These are phyloP conservation scores for human DNA, from an alignment of 2,113 vertebrate genomes.

Conservation along the genomic window GRCh38 chr5:17373001-17373500, in stretches of 20 bases:
- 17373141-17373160: too few species aligned
- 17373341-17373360: neutral
- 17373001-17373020: too few species aligned
- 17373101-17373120: too few species aligned
- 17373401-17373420: neutral
- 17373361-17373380: neutral
- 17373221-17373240: neutral
- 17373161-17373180: conserved; percentile 4
- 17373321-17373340: neutral
- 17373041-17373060: too few species aligned
- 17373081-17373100: too few species aligned
- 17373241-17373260: neutral
- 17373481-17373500: neutral
- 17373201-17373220: neutral
- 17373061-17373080: too few species aligned
- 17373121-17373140: too few species aligned
- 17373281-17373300: neutral
- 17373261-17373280: neutral
- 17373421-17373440: neutral
- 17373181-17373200: neutral
- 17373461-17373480: neutral
- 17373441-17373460: neutral
- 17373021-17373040: too few species aligned
- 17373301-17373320: neutral
- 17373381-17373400: neutral